Evolutionary conservation across 2,797 vertebrate species (phyloP).

Genomic region (Erethizon dorsatum): DNA sequence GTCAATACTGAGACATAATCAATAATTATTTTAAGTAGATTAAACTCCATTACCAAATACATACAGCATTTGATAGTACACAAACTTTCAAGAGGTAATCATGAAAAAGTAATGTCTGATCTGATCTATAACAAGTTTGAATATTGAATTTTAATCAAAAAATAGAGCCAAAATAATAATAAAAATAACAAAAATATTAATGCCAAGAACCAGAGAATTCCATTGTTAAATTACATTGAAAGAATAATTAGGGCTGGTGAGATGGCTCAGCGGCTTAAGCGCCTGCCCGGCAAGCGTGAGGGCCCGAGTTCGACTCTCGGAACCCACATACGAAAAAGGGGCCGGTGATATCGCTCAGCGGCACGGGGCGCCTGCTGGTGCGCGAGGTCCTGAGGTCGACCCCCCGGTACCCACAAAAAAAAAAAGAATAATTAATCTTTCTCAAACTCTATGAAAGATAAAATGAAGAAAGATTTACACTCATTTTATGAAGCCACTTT

Average conservation of each 20-base stretch:
- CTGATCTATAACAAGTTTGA: background rate
- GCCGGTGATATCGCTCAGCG: no score
- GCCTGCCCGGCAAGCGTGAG: no score
- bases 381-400: no score
- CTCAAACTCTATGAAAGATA: background rate
- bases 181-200: background rate
- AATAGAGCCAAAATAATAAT: background rate
- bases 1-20: background rate
- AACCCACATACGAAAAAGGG: no score
- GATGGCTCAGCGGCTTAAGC: no score
- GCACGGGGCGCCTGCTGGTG: no score
- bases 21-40: background rate
- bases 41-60: background rate
- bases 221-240: background rate
- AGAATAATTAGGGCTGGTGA: background rate
- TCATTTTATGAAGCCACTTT: background rate
- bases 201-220: background rate
- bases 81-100: background rate
- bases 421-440: background rate
- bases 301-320: no score
- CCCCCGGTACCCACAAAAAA: no score
- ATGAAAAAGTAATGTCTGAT: background rate
- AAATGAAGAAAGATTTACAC: background rate
- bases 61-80: background rate
- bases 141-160: background rate